Conservation (phyloP, 1,140 invertebrate genomes). For the Polypedilum pembai region DNA sequence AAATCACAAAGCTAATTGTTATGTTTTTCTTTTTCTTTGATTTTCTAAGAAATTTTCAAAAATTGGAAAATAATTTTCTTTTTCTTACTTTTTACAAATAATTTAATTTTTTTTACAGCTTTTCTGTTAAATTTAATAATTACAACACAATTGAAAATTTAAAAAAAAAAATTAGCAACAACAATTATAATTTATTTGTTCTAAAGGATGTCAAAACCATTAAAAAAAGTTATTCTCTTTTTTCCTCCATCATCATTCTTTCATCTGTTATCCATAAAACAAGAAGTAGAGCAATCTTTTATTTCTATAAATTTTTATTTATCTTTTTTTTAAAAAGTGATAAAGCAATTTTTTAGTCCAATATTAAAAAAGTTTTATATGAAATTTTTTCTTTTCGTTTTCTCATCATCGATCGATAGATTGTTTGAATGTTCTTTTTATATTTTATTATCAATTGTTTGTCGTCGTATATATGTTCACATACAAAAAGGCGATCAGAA, state of each 20-base stretch:
- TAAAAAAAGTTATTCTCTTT: too few species aligned
- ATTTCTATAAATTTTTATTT: neutral
- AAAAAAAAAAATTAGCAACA: too few species aligned
- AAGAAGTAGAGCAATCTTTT: neutral
- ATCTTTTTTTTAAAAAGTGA: neutral
- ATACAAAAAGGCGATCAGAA: neutral
- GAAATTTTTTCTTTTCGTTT: neutral
- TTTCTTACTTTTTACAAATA: neutral
- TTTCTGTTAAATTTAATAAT: too few species aligned
- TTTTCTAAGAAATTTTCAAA: neutral
- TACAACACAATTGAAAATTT: too few species aligned
- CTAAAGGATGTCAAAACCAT: neutral
- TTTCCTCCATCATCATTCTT: neutral
- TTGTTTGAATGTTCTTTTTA: neutral
- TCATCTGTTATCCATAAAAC: too few species aligned
- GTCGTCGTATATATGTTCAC: neutral
- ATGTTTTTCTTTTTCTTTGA: neutral
- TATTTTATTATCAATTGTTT: neutral
- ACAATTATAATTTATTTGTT: too few species aligned
- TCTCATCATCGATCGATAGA: neutral
- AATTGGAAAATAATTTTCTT: neutral
- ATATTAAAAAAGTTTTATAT: neutral
- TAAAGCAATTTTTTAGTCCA: neutral
- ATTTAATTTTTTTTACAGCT: neutral
- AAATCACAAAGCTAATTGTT: constrained; percentile 22